Conservation (phyloP, 2,113 vertebrate genomes). For the Saguinus imperator region DNA sequence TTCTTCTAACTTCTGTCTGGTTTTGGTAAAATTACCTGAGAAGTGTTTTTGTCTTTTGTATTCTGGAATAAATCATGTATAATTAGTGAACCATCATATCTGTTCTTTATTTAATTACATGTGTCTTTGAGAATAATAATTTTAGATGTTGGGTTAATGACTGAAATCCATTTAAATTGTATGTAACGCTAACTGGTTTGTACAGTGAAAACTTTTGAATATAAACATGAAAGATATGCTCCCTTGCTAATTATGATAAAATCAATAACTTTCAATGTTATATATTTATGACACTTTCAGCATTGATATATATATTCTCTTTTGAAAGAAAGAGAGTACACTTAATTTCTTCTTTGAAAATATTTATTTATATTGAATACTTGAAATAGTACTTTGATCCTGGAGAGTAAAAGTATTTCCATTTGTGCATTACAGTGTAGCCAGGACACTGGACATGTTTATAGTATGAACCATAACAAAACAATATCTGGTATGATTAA, state of each 20-base stretch:
- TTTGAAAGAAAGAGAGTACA: background rate
- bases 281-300: background rate
- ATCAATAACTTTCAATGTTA: background rate
- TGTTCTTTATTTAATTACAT: background rate
- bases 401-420: background rate
- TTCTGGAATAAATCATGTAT: background rate
- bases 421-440: background rate
- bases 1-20: background rate
- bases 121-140: background rate
- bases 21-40: background rate
- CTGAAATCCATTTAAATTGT: background rate
- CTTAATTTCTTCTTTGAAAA: background rate
- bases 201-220: background rate
- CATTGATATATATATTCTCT: background rate
- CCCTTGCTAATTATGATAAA: background rate
- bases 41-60: background rate
- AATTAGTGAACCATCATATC: too few relatives aligned
- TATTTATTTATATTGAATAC: background rate
- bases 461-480: background rate
- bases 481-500: background rate
- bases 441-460: background rate
- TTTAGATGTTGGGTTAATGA: background rate
- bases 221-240: background rate
- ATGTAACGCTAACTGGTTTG: background rate
- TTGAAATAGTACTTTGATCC: background rate